Evolutionary conservation across 2,113 vertebrate species (phyloP), one percentile per base, ranked within the genome.

Genomic region (Miniopterus natalensis): DNA sequence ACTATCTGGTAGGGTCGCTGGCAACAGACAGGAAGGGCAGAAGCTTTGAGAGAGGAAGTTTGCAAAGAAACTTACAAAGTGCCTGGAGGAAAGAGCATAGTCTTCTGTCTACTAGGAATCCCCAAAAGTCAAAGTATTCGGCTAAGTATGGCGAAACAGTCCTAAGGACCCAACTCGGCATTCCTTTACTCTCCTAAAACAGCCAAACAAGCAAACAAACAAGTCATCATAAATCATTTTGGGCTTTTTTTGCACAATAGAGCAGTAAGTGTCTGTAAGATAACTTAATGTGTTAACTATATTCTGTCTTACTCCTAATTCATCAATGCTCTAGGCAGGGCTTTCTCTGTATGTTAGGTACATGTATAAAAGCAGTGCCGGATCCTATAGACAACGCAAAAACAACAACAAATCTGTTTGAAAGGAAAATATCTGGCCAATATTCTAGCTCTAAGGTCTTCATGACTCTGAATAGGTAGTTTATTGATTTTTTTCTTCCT

Each of bases 171-270:
- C 5, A 61, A 21, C 17, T 66, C 27, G 51, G 23, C 9, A 40
- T 84, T 63, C n/a, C 71, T 88, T 79, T 51, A 31, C 88, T 88
- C 79, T 71, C 45, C 15, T 95, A 81, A 71, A 92, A 71, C 29
- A 84, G 61, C 36, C 3, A 53, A 77, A 77, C n/a, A 49, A 83
- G 36, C 29, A 63, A n/a, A 12, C 68, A 70, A 74, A 12, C 68
- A 70, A 74, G 8, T 47, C 11, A 51, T 80, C n/a, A 42, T 9
- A 23, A 63, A 40, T 29, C 1, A 5, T 53, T 75, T 77, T 68
- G 21, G 29, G 17, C 3, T 40, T 2, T 73, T 73, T 81, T 75
- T 88, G 3, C 23, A 49, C 70, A 73, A 23, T 17, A 85, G 7
- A 77, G 45, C 5, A 66, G 21, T n/a, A 73, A 68, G 21, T 85